These are phyloP conservation scores for Platorchestia sp. DNA, from an alignment of 1,140 invertebrate genomes.

Conservation along the genomic window DNA sequence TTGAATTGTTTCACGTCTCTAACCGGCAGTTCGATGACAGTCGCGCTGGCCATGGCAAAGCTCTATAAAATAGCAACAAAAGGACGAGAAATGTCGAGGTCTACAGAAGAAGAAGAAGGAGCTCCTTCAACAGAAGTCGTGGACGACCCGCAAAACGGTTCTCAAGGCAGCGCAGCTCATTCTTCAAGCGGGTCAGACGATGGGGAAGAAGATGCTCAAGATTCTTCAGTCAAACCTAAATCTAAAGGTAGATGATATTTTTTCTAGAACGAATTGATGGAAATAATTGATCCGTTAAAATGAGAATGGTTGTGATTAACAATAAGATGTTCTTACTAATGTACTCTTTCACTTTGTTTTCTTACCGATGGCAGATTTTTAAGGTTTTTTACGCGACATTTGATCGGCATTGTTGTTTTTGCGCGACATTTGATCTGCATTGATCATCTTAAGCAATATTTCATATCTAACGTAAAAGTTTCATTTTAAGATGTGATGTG, in stretches of 20 bases:
- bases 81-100: background rate
- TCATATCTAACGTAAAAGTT: no score
- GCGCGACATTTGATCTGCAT: no score
- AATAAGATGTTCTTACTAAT: no score
- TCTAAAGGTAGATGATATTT: background rate
- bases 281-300: background rate
- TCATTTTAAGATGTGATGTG: no score
- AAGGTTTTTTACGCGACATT: no score
- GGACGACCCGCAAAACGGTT: background rate
- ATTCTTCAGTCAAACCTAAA: background rate
- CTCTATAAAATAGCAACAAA: background rate
- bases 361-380: no score
- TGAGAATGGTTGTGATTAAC: no score
- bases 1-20: background rate
- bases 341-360: no score
- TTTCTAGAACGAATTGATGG: background rate
- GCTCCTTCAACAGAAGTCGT: background rate
- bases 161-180: background rate
- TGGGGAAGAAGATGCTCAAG: background rate
- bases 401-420: no score
- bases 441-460: no score
- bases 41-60: conserved; percentile 41
- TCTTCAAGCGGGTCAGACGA: background rate
- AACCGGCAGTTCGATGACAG: background rate
- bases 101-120: background rate